phyloP scores from a whole-genome alignment of 2,888 invertebrate genomes.

The Ornithoptera alexandrae region DNA sequence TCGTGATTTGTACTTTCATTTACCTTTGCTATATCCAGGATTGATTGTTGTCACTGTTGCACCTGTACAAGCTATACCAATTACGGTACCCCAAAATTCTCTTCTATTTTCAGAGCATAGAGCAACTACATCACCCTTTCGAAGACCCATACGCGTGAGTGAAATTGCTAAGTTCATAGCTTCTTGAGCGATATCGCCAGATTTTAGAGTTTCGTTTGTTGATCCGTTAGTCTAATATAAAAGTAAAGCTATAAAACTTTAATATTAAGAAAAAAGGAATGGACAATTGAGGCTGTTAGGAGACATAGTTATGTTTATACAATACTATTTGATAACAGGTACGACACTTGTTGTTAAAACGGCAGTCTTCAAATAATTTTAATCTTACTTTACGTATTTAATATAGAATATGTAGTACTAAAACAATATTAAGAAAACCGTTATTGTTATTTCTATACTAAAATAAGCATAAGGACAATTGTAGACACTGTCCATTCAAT shows the following conservation, averaged over 20 bases:
- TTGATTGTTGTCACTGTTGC: conserved; percentile 51
- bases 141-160: conserved; percentile 44
- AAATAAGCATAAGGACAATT: no score
- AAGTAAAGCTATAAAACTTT: not conserved
- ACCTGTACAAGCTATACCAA: conserved; percentile 52
- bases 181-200: conserved; percentile 42
- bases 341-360: no score
- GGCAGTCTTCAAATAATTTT: no score
- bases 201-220: conserved; percentile 41
- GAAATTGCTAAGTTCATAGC: conserved; percentile 49
- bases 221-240: conserved; percentile 34
- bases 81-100: conserved; percentile 51
- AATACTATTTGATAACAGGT: no score
- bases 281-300: no score
- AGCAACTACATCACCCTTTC: conserved; percentile 54
- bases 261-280: no score
- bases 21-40: conserved; percentile 51
- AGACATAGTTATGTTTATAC: no score
- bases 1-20: not conserved
- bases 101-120: conserved; percentile 56
- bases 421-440: no score
- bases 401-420: no score
- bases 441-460: no score
- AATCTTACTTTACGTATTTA: no score
- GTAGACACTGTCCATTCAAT: no score